Conservation (phyloP, 2,113 vertebrate species). For the Junco hyemalis region DNA sequence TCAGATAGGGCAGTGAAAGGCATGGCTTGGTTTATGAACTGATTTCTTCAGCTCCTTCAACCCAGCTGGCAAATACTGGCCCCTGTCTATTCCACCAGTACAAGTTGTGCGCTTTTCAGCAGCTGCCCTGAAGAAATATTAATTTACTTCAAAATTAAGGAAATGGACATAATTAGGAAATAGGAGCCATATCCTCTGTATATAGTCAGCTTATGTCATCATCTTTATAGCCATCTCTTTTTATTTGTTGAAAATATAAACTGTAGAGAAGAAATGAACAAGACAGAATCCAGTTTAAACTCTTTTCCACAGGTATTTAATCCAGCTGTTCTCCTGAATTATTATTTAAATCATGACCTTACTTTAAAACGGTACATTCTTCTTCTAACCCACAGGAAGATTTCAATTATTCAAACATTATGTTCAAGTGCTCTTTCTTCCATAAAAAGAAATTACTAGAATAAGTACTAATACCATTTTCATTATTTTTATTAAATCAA, state of each 20-base stretch:
- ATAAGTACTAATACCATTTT: neutral
- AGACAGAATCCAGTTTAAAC: neutral
- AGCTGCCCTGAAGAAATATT: neutral
- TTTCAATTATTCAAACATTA: neutral
- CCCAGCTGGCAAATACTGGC: neutral
- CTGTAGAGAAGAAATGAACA: neutral
- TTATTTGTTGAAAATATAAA: neutral
- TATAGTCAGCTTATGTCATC: neutral
- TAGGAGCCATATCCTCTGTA: neutral
- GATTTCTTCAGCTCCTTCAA: neutral
- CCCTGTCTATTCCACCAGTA: neutral
- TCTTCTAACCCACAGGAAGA: neutral
- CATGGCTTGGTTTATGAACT: neutral
- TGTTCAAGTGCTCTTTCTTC: neutral
- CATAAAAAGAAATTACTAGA: neutral
- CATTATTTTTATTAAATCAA: neutral
- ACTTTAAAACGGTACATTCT: neutral
- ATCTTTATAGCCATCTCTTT: neutral
- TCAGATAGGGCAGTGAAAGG: neutral
- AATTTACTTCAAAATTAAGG: neutral
- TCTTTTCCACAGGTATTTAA: neutral
- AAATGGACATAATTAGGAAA: neutral
- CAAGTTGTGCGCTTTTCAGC: neutral
- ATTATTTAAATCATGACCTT: neutral
- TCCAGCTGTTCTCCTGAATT: neutral